These are phyloP conservation scores for Gambelia wislizenii DNA, from an alignment of 2,797 vertebrate genomes.

Conservation along the genomic window DNA sequence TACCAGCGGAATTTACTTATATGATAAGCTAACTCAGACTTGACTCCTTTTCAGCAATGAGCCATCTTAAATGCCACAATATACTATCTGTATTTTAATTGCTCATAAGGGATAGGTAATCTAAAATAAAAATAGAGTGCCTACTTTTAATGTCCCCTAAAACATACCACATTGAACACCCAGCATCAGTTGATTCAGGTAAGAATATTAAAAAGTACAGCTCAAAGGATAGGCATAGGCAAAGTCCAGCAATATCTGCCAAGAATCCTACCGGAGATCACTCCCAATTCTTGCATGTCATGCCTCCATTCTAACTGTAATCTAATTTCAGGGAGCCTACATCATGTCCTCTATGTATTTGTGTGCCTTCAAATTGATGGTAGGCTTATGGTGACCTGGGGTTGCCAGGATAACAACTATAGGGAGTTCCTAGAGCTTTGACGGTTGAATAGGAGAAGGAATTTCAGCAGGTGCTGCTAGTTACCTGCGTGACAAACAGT, in stretches of 20 bases:
- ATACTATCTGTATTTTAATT: constrained; percentile 72
- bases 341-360: neutral
- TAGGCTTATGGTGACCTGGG: too few species aligned
- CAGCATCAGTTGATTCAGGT: neutral
- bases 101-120: constrained; percentile 26
- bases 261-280: neutral
- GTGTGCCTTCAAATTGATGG: too few species aligned
- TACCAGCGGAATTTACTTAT: constrained; percentile 56
- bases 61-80: constrained; percentile 59
- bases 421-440: too few species aligned
- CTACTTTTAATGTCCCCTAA: neutral
- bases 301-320: neutral
- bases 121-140: constrained; percentile 9
- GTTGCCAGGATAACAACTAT: too few species aligned
- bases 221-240: neutral
- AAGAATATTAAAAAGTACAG: neutral
- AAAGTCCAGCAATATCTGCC: neutral
- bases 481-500: too few species aligned
- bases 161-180: neutral
- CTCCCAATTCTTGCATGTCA: neutral
- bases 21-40: constrained; percentile 62
- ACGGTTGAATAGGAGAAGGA: too few species aligned
- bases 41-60: constrained; percentile 57
- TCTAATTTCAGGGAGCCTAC: too few species aligned
- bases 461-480: too few species aligned